Evolutionary conservation across 2,113 vertebrate genomes (phyloP).

Genomic region (Syrrhaptes paradoxus): DNA sequence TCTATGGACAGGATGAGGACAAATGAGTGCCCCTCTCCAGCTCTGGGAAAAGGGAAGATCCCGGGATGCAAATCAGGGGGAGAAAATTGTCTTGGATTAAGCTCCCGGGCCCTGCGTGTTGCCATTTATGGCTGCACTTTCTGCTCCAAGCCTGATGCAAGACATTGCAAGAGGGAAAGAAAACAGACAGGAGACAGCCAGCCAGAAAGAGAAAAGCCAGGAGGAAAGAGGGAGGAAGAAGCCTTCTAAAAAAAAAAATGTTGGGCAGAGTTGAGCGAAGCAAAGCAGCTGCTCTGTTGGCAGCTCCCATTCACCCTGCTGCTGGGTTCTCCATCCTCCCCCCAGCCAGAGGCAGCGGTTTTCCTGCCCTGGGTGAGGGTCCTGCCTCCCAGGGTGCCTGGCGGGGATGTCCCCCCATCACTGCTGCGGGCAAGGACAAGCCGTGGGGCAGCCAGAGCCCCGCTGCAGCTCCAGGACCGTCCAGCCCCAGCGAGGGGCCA

Average conservation of each 20-base stretch:
- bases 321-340: not conserved
- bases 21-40: not conserved
- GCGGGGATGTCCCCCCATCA: rapidly evolving
- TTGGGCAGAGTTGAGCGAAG: not conserved
- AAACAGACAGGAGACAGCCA: not conserved
- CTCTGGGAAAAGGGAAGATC: not conserved
- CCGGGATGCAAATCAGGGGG: not conserved
- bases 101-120: not conserved
- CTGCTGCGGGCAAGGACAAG: rapidly evolving
- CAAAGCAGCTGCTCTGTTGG: not conserved
- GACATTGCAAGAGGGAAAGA: conserved; percentile 58
- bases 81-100: conserved; percentile 34
- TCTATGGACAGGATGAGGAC: not conserved
- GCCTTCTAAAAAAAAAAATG: not conserved
- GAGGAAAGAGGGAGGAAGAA: not conserved
- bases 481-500: not conserved
- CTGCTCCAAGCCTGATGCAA: conserved; percentile 73
- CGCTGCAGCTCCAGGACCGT: rapidly evolving
- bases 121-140: conserved; percentile 74
- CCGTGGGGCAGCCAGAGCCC: not conserved
- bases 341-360: not conserved
- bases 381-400: not conserved
- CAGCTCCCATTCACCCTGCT: not conserved
- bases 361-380: not conserved
- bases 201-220: conserved; percentile 8